Evolutionary conservation across 2,797 vertebrate genomes (phyloP), one percentile per base, ranked within the genome.

Genomic region (Molothrus aeneus): DNA sequence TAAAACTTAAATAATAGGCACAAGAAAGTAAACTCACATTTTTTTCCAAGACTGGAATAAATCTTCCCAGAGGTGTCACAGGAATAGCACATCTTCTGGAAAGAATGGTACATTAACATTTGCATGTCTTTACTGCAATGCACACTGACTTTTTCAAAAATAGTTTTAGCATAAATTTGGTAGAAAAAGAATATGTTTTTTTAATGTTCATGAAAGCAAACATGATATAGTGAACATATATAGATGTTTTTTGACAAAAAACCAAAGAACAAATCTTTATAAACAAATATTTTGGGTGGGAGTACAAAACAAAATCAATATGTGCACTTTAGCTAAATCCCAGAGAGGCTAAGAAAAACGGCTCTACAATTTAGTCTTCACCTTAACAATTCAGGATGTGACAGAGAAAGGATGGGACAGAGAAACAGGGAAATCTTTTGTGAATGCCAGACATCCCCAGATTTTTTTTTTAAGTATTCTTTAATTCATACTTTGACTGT

Each of bases 21-120:
- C 12, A 70, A 53, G 8, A 40, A 83, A 57, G 2, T 45, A 72
- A 68, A 43, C 7, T 25, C 3, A 12, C 0, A 0, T 15, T 47
- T 59, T 53, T 56, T 56, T 57, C n/a, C 20, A 59, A 80, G 13
- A 9, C 3, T 78, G 24, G 6, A 71, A 34, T 3, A 36, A 77
- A 9, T 77, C 9, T 56, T 74, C n/a, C 21, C 36, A 60, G 22
- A 74, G 8, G 4, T 59, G 25, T 54, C 47, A 59, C n/a, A 68
- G 15, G 17, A 59, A 72, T 48, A 86, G 8, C 5, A 56, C 7
- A 17, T 38, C 11, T 75, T 88, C 74, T 48, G 11, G 40, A 90
- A 80, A 81, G 19, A 68, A 42, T 13, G 51, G 4, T 34, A 42
- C 4, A 9, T 66, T 80, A 72, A 6, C 3, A 51, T 77, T 82